A percentile compares a stretch with the other conserved stretches of the same genome.
phyloP scores from a whole-genome alignment of 2,113 vertebrate genomes.

The Lasiurus cinereus region DNA sequence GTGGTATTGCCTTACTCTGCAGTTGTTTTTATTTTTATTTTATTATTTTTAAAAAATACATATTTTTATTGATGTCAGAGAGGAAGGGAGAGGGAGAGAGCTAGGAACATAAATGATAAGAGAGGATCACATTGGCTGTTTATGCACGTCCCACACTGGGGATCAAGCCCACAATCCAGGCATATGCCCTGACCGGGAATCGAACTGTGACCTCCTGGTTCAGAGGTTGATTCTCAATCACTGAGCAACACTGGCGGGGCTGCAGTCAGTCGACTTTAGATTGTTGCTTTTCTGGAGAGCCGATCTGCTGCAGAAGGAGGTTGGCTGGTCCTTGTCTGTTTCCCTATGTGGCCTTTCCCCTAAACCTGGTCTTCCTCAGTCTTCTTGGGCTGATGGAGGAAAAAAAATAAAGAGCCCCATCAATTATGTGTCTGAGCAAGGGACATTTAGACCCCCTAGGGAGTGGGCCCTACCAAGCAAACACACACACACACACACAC shows the following conservation, averaged over 20 bases:
- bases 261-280: not conserved
- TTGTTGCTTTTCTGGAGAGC: slow-evolving; percentile 27
- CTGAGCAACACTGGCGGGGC: no score
- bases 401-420: not conserved
- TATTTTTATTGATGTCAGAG: no score
- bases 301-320: not conserved
- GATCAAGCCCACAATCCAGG: no score
- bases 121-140: no score
- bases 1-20: not conserved
- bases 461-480: not conserved
- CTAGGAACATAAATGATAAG: no score
- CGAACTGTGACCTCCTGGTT: no score
- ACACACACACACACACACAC: not conserved
- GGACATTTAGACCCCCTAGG: not conserved
- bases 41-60: no score
- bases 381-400: not conserved
- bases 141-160: no score
- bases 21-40: not conserved
- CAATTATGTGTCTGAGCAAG: not conserved
- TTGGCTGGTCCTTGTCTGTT: not conserved
- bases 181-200: no score
- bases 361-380: not conserved
- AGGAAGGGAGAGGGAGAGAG: no score
- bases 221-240: no score
- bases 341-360: not conserved